Evolutionary conservation across 2,797 vertebrate genomes (phyloP), one percentile per base, ranked within the genome.

Genomic region (Centroberyx gerrardi): DNA sequence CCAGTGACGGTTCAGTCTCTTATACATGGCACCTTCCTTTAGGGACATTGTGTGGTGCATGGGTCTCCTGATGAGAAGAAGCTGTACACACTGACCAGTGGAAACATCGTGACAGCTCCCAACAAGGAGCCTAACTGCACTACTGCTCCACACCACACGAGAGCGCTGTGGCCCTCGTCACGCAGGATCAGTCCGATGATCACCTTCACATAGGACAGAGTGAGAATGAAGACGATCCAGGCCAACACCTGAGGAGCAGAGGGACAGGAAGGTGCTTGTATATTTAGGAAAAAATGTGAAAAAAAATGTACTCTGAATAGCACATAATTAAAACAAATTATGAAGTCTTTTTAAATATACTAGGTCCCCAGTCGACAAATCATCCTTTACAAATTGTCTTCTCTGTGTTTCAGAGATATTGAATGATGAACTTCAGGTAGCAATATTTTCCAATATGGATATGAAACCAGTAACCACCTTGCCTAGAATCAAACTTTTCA

Each of bases 71-170:
- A 87, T 55, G 15, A 74, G 61, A 95, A 95, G 36, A 92, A 29
- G 54, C 67, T 62, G 42, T 90, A 93, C 13, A 94, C 69, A 33
- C 91, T 94, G 58, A 95, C 89, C 68, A 94, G 49, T 0, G 96
- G 96, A 62, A 97, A 96, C 94, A 96, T 95, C 18, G 93, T 89
- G 1, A 96, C 12, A 0, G 96, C 96, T 0, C 96, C 96, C 7
- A 96, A 15, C 94, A 96, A 92, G 33, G 96, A 97, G 58, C 96
- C 96, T 67, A 96, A 49, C 88, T 97, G 96, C 81, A 97, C 96
- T 70, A 96, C 93, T 0, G 95, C 95, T 56, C 96, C 96, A 63
- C 96, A 97, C 95, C 95, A 96, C 88, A 97, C 94, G 0, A 97
- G 95, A 74, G 96, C 96, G 3, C 94, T 94, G 90, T 95, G 95